Evolutionary conservation across 92 coral and sea anemone species (phyloP), one percentile per base, ranked within the genome.

Genomic region (Pocillopora meandrina): DNA sequence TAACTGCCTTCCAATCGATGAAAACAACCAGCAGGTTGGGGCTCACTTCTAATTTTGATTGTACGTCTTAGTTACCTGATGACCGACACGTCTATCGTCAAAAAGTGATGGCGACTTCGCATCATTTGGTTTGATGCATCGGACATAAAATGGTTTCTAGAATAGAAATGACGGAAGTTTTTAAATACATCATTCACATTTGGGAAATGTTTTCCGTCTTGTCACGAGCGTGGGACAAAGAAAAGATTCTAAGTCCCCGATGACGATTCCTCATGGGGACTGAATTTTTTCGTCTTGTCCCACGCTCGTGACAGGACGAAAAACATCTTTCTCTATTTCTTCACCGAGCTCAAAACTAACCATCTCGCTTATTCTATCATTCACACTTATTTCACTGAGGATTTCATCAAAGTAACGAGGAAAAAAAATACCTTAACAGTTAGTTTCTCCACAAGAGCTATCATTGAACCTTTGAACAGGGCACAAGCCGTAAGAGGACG

Each of bases 61-160:
- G 0, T 10, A 49, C 36, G 69, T n/a, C 76, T 52, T 12, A 72
- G 91, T 59, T 19, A 96, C 99, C 96, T 96, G 99, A 76, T 94
- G 98, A 20, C 93, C 94, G 18, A 96, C 94, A 23, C 98, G 88
- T 72, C 86, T 82, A 57, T 96, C 99, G 79, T 96, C 95, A 61
- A 96, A 94, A 75, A 89, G 88, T 61, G 94, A 80, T 0, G 99
- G 87, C 13, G 99, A 96, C 84, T 96, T 96, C 83, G 94, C 86
- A 82, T 96, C 99, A 71, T 96, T 96, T 4, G 99, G 99, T 67
- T 96, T 96, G 88, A 96, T 89, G 65, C 99, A 96, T 69, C 99
- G 95, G 26, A 96, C 99, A 56, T 96, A 96, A 80, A 92, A 95
- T 9, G 99, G 99, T 84, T 89, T 95, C 99, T 96, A 89, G 36